Conservation (phyloP, 2,113 vertebrate genomes). For the Nothoprocta pentlandii region DNA sequence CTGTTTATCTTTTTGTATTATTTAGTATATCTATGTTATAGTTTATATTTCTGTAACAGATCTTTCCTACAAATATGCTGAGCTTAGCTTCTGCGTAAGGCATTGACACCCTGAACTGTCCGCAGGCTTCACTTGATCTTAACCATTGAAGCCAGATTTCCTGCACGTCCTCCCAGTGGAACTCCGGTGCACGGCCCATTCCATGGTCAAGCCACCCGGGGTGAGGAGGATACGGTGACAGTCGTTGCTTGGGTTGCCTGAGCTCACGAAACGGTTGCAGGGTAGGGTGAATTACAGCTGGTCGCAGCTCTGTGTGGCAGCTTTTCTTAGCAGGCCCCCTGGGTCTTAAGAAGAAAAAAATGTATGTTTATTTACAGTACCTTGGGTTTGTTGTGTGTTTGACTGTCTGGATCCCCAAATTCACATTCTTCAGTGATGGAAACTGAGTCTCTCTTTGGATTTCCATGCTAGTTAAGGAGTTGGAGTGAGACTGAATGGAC, state of each 20-base stretch:
- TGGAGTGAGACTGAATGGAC: neutral
- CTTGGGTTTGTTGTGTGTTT: neutral
- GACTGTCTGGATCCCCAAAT: neutral
- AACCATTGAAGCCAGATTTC: neutral
- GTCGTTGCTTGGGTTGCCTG: neutral
- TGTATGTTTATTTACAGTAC: neutral
- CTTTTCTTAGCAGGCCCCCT: neutral
- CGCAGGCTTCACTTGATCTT: neutral
- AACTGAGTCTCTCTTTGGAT: neutral
- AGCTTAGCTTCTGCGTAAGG: neutral
- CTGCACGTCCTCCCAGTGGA: neutral
- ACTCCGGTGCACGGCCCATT: neutral
- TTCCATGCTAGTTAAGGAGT: neutral
- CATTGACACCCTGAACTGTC: neutral
- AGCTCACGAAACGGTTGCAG: neutral
- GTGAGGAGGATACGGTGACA: neutral
- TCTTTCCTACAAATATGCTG: neutral
- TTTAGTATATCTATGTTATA: neutral
- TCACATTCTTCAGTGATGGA: neutral
- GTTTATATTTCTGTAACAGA: neutral
- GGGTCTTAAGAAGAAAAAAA: neutral
- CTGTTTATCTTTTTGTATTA: neutral
- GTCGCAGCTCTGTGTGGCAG: neutral
- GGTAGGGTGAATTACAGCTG: neutral
- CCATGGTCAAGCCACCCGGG: neutral